Base-by-base conservation (phyloP, 1,140 invertebrate genomes). In the Aphelinus certus region DNA sequence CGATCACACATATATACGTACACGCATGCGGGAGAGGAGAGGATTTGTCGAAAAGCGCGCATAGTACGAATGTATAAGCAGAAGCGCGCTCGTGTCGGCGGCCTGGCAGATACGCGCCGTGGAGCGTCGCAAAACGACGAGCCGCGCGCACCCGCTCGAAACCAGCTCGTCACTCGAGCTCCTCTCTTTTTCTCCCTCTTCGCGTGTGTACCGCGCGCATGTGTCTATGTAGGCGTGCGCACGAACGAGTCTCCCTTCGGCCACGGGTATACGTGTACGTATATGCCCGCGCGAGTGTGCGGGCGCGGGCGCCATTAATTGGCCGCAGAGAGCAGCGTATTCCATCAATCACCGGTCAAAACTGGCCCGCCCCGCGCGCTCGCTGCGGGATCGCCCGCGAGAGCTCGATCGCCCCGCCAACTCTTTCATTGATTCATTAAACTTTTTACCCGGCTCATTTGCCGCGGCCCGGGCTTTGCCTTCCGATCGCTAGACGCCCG, bases 301-400 rank as follows among this genome's bases (percentile, higher is more conserved):
- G 26, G 26, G 26, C 26, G 26, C 26, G 26, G 26, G 68, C 67
- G 74, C 79, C 78, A 81, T 82, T 83, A 83, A 83, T 83, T 83
- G 81, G 80, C 63, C 76, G 76, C 79, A 77, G 66, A 67, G 9
- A 68, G 61, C 66, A 68, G 76, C 79, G 79, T 77, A 81, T 82
- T 81, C 81, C 80, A 84, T 84, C 83, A 83, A 84, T 84, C 82
- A 83, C 81, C 80, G 80, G 77, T 73, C 75, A 64, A 78, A 82
- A 82, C 75, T 79, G 26, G 71, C 76, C 79, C 79, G 77, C 74
- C 73, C 75, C 26, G 47, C 58, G 56, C 45, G 71, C 62, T n/a
- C 9, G 51, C 47, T 47, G 3, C n/a, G 60, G 45, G 4, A 1
- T 60, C n/a, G 67, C 51, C 9, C 47, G 2, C 47, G 3, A 43